Evolutionary conservation across 2,888 invertebrate genomes (phyloP).

Genomic region (Pristionchus maxplancki): DNA sequence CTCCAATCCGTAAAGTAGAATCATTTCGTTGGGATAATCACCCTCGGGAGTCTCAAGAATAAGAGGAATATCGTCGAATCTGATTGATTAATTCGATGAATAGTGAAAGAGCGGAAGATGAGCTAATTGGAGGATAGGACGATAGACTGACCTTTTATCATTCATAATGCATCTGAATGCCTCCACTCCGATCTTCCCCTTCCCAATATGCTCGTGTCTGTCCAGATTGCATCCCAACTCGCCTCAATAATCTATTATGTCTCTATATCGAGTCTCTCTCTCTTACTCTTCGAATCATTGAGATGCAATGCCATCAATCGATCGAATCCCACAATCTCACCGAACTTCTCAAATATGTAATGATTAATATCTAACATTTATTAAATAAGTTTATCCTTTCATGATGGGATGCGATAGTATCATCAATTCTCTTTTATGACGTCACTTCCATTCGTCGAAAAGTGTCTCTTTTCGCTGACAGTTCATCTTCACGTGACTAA

Average conservation of each 20-base stretch:
- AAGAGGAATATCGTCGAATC: conserved; percentile 79
- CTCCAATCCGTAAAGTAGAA: conserved; percentile 62
- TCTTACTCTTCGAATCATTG: conserved; percentile 80
- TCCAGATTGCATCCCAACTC: conserved; percentile 79
- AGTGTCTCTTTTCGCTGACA: neutral
- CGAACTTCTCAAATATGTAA: neutral
- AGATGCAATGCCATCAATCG: conserved; percentile 80
- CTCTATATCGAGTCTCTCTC: neutral
- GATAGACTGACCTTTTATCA: conserved; percentile 73
- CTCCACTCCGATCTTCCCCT: conserved; percentile 79
- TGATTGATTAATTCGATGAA: neutral
- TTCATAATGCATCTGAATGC: conserved; percentile 79
- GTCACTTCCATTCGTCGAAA: neutral
- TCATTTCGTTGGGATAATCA: conserved; percentile 67
- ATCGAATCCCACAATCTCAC: conserved; percentile 78
- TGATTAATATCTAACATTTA: neutral
- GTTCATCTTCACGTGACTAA: neutral
- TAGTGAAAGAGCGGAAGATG: no score
- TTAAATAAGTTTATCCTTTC: neutral
- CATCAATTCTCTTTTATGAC: neutral
- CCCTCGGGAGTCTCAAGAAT: conserved; percentile 79
- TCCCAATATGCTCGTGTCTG: conserved; percentile 80
- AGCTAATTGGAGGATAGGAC: no score
- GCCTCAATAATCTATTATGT: conserved; percentile 71
- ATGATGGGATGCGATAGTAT: neutral